These are phyloP conservation scores for Trichosurus vulpecula DNA, from an alignment of 2,797 vertebrate species.

Conservation along the genomic window DNA sequence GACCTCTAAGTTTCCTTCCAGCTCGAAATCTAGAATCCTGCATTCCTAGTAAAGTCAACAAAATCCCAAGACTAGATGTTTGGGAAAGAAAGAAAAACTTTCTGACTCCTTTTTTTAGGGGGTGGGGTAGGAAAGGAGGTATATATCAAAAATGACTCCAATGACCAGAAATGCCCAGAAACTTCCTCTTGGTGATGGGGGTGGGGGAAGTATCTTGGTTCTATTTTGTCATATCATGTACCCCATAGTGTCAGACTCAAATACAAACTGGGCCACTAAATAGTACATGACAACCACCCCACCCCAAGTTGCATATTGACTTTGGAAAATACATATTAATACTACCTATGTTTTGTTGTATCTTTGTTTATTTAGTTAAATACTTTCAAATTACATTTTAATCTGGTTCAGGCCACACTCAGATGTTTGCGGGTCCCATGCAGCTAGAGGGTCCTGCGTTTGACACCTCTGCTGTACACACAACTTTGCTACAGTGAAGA, in stretches of 20 bases:
- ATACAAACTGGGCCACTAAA: neutral
- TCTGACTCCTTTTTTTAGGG: neutral
- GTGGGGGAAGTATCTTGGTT: neutral
- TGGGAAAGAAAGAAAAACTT: neutral
- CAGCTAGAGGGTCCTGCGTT: neutral
- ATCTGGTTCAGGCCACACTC: neutral
- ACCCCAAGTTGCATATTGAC: neutral
- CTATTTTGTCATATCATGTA: neutral
- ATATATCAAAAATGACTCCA: neutral
- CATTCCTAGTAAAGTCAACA: neutral
- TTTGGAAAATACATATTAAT: neutral
- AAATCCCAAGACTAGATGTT: neutral
- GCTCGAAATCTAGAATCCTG: neutral
- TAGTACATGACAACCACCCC: no score
- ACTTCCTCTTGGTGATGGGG: neutral
- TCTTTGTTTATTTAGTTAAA: neutral
- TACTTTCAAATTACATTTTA: neutral
- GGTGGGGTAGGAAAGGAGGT: no score
- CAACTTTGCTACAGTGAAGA: conserved; percentile 15
- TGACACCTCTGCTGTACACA: neutral
- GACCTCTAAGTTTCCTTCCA: neutral
- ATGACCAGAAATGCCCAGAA: neutral
- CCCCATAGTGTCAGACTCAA: neutral
- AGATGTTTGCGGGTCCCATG: neutral
- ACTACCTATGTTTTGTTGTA: neutral